These are phyloP conservation scores for Sarcophaga variegata DNA, from an alignment of 2,888 invertebrate genomes.

Conservation along the genomic window DNA sequence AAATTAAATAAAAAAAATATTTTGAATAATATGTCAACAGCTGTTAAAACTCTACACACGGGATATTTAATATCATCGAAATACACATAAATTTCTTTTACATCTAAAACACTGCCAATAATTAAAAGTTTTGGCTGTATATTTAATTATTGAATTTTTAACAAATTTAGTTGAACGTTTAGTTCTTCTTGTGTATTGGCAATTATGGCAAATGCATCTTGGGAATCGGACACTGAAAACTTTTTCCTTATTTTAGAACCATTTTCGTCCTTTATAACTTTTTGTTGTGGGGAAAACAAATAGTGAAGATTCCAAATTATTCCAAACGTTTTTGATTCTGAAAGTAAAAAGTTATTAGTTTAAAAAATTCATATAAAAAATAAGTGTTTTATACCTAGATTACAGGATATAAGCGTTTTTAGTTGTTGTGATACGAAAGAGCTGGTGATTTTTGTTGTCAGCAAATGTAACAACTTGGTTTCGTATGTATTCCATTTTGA, in stretches of 20 bases:
- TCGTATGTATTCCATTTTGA: background rate
- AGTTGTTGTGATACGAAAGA: constrained; percentile 11
- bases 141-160: background rate
- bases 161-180: background rate
- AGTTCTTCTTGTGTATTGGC: background rate
- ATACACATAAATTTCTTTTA: background rate
- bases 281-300: background rate
- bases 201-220: background rate
- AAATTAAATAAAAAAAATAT: no score
- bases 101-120: background rate
- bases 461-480: background rate
- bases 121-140: background rate
- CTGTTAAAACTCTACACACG: background rate
- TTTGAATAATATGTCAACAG: background rate
- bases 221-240: background rate
- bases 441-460: constrained; percentile 13
- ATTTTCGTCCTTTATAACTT: background rate
- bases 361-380: background rate
- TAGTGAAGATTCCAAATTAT: background rate
- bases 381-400: background rate
- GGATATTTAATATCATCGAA: background rate
- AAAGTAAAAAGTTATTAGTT: background rate
- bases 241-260: background rate
- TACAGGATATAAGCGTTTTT: no score
- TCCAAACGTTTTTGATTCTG: background rate